A percentile compares a stretch with the other conserved stretches of the same genome.
Conservation (phyloP, 2,888 invertebrate species). For the Hydrotaea cyrtoneurina region DNA sequence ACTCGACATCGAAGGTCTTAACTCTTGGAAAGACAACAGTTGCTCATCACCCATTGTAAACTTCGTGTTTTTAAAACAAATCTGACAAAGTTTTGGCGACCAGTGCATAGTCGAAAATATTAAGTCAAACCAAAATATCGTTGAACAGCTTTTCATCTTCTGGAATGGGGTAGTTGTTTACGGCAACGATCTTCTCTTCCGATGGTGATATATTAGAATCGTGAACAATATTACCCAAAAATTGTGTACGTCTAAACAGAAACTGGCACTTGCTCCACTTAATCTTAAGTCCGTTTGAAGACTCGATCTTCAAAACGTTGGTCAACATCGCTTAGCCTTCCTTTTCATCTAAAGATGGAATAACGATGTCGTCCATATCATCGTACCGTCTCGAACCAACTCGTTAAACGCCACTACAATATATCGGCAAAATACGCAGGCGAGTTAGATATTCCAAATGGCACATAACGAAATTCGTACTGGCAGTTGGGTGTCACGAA, state of each 20-base stretch:
- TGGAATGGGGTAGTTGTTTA: too few relatives aligned
- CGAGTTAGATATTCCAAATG: conserved; percentile 43
- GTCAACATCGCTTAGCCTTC: conserved; percentile 57
- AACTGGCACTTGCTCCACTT: too few relatives aligned
- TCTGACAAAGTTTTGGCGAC: conserved; percentile 54
- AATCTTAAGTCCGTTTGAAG: too few relatives aligned
- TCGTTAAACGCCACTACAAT: conserved; percentile 44
- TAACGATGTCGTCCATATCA: conserved; percentile 58
- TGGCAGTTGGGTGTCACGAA: conserved; percentile 59
- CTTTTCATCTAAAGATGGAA: conserved; percentile 56
- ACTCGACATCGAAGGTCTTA: background rate
- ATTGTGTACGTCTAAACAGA: background rate
- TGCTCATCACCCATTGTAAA: conserved; percentile 56
- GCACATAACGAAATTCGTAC: conserved; percentile 57
- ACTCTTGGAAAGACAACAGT: conserved; percentile 8
- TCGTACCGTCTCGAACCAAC: conserved; percentile 50
- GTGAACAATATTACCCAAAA: background rate
- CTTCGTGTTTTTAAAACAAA: conserved; percentile 17
- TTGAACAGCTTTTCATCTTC: background rate
- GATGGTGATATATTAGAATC: too few relatives aligned
- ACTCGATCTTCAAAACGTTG: conserved; percentile 33
- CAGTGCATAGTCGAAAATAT: conserved; percentile 16
- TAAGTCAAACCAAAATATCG: conserved; percentile 31
- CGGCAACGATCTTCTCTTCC: too few relatives aligned
- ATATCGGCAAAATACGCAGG: conserved; percentile 44